Evolutionary conservation across 2,888 invertebrate genomes (phyloP).

Genomic region (Drosophila greeni): DNA sequence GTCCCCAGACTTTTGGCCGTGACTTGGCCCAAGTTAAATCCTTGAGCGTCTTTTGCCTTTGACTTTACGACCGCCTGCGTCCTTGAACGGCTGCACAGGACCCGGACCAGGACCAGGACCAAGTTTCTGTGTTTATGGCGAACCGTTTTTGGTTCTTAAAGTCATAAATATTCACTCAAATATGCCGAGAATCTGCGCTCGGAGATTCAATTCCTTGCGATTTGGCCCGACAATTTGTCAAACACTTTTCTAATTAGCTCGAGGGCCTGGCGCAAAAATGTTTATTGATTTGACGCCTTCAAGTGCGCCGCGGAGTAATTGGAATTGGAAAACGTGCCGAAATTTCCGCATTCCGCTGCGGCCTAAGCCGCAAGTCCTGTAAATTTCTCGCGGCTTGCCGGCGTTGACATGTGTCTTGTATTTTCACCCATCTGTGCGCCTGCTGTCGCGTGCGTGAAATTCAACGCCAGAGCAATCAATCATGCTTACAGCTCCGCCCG

Average conservation of each 20-base stretch:
- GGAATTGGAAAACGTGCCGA: constrained; percentile 47
- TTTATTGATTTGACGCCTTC: constrained; percentile 49
- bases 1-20: constrained; percentile 13
- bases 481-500: constrained; percentile 54
- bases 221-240: constrained; percentile 24
- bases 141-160: constrained; percentile 20
- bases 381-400: constrained; percentile 53
- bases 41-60: constrained; percentile 53
- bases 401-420: constrained; percentile 62
- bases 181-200: constrained; percentile 16
- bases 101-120: constrained; percentile 24
- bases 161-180: constrained; percentile 50
- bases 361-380: constrained; percentile 47
- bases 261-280: constrained; percentile 48
- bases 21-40: constrained; percentile 53
- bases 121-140: constrained; percentile 47
- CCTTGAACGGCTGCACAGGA: constrained; percentile 33
- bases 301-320: constrained; percentile 45
- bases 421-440: constrained; percentile 25
- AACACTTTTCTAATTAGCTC: constrained; percentile 59
- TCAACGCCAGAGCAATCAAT: constrained; percentile 63
- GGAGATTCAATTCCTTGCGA: constrained; percentile 42
- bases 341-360: constrained; percentile 7
- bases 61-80: constrained; percentile 53
- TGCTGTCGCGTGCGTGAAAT: constrained; percentile 41